Evolutionary conservation across 2,113 vertebrate species (phyloP).

Genomic region (Ramphastos sulfuratus): DNA sequence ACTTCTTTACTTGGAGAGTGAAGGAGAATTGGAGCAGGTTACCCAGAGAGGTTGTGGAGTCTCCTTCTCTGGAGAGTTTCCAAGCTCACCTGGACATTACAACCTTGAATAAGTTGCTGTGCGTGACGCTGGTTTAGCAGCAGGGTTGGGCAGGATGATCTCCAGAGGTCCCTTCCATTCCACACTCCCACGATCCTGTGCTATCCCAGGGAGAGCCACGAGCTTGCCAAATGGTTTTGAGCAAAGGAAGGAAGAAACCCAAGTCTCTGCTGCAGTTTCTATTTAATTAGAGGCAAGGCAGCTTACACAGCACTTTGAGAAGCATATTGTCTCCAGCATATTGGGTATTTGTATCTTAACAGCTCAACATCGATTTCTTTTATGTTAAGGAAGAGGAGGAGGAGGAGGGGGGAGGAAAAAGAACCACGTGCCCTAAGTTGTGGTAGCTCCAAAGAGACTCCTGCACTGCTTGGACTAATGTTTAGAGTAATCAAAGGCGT

Average conservation of each 20-base stretch:
- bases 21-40: no score
- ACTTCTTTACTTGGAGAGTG: no score
- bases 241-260: constrained; percentile 15
- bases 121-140: no score
- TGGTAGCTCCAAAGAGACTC: constrained; percentile 40
- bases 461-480: constrained; percentile 41
- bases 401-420: neutral
- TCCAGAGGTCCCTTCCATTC: no score
- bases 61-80: no score
- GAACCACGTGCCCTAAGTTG: constrained; percentile 36
- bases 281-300: constrained; percentile 63
- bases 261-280: neutral
- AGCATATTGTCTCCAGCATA: constrained; percentile 58
- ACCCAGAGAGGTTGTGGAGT: no score
- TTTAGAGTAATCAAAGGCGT: constrained; percentile 63
- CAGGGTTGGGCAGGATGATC: no score
- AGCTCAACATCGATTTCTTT: constrained; percentile 39
- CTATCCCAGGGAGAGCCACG: neutral
- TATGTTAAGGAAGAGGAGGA: constrained; percentile 6
- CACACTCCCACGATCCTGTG: no score
- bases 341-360: constrained; percentile 58
- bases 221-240: neutral
- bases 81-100: no score
- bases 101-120: no score
- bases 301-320: constrained; percentile 56